Base-by-base conservation (phyloP, 1,140 invertebrate genomes). In the Nylanderia fulva region DNA sequence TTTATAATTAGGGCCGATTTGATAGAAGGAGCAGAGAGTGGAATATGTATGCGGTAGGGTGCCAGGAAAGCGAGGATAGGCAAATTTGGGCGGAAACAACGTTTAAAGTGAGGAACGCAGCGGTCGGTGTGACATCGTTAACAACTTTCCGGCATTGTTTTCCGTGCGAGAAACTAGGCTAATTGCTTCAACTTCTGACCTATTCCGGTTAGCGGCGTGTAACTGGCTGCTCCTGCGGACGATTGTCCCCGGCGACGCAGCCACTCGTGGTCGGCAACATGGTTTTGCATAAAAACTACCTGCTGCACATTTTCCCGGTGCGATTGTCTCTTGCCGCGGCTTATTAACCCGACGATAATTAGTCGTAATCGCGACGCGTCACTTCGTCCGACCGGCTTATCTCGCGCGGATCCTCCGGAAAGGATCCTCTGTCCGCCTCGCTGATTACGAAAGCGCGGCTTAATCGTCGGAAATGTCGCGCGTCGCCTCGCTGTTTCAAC, bases 141-240 rank as follows among this genome's bases (percentile, higher is more conserved):
- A 91, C 91, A 92, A 91, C 90, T 91, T 91, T 92, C 88, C 84
- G 90, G 88, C 90, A 92, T 92, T 92, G 91, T 92, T 92, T 92
- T 91, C 91, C 82, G 85, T 72, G 85, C 68, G 63, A 84, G 85
- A 92, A 92, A 92, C 91, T 92, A 85, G 91, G 91, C 86, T 92
- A 92, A 92, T 92, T 92, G 90, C 91, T 89, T 91, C 87, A 92
- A 92, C 91, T 92, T 92, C 88, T 91, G 90, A 92, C 90, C 90
- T 88, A 90, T 90, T 90, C 84, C 82, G 71, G 71, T 83, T 74
- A 85, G 77, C 39, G 80, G 68, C 63, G 69, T 88, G 90, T 91
- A 90, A 89, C 86, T 86, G 80, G 90, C 85, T 88, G 84, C 86
- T 87, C 71, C 84, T 45, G 74, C 83, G 71, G 84, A 85, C 76